A percentile compares a stretch with the other conserved stretches of the same genome.
Evolutionary conservation across 2,113 vertebrate genomes (phyloP).

Genomic region (Aegotheles bennettii): DNA sequence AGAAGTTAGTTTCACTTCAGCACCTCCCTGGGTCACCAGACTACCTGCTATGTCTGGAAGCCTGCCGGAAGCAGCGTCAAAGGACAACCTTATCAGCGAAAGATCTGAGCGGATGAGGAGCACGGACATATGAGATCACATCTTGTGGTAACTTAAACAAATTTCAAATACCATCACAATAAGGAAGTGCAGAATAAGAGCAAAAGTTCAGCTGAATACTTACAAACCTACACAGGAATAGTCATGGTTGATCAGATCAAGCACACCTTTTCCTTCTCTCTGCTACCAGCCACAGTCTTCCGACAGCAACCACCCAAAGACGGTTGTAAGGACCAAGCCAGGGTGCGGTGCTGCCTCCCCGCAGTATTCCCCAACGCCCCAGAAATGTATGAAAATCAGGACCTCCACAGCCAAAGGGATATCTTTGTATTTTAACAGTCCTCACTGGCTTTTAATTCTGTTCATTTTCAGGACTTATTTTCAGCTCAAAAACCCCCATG

Average conservation of each 20-base stretch:
- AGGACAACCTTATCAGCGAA: constrained; percentile 16
- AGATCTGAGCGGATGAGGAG: constrained; percentile 26
- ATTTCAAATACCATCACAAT: neutral
- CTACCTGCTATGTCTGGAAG: neutral
- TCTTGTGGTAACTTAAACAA: neutral
- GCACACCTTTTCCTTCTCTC: neutral
- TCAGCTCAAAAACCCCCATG: neutral
- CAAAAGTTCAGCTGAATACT: neutral
- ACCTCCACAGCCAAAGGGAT: neutral
- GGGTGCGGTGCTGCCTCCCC: neutral
- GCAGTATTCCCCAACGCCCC: neutral
- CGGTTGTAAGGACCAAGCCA: neutral
- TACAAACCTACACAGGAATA: neutral
- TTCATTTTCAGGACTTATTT: neutral
- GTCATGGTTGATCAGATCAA: neutral
- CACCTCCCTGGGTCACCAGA: neutral
- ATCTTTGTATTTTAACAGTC: neutral
- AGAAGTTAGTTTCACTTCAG: constrained; percentile 40
- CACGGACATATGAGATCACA: constrained; percentile 20
- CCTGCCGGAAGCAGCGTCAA: neutral
- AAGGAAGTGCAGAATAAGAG: neutral
- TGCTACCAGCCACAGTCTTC: neutral
- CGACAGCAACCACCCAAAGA: neutral
- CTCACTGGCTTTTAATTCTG: neutral
- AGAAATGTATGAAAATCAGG: neutral